phyloP scores from a whole-genome alignment of 2,888 invertebrate genomes.

The Drosophila atripex region DNA sequence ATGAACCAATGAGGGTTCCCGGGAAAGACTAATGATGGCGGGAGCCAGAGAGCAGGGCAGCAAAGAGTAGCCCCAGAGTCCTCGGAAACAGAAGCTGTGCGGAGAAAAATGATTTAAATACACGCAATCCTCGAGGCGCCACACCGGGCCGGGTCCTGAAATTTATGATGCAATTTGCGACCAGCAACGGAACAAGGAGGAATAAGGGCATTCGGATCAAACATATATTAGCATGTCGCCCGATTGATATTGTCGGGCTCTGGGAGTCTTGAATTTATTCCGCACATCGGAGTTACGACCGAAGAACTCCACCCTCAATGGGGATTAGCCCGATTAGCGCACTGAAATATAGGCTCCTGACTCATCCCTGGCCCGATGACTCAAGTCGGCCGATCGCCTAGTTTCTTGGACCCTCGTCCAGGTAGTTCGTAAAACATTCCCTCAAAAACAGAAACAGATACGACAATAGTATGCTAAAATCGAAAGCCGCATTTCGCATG shows the following conservation, averaged over 20 bases:
- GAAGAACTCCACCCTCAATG: not conserved
- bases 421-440: constrained; percentile 7
- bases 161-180: constrained; percentile 64
- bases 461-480: constrained; percentile 3
- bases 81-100: constrained; percentile 60
- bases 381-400: constrained; percentile 12
- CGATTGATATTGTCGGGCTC: not conserved
- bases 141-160: constrained; percentile 41
- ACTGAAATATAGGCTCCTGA: not conserved
- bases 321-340: not conserved
- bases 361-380: constrained; percentile 9
- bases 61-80: not conserved
- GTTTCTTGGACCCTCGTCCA: constrained; percentile 4
- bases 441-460: constrained; percentile 2
- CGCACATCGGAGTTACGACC: not conserved
- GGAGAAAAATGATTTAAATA: constrained; percentile 65
- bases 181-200: constrained; percentile 5
- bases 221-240: not conserved
- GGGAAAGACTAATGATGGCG: constrained; percentile 4
- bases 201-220: not conserved
- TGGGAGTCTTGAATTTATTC: no score
- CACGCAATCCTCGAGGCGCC: constrained; percentile 67
- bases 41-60: not conserved
- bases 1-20: constrained; percentile 18
- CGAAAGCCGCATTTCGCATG: constrained; percentile 21